phyloP scores from a whole-genome alignment of 2,797 vertebrate genomes.

The Galagoides demidoff region DNA sequence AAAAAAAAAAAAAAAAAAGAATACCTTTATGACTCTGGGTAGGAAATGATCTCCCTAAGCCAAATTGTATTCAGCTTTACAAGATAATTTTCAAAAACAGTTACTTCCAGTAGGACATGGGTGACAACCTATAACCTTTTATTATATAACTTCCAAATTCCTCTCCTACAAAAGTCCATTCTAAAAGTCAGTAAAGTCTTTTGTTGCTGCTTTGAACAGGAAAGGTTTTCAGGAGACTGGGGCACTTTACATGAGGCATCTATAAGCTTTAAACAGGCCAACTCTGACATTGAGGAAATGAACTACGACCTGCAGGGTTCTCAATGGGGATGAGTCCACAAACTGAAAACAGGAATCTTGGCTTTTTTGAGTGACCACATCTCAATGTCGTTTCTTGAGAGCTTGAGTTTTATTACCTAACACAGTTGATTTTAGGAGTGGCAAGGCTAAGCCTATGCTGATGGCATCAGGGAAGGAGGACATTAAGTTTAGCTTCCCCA shows the following conservation, averaged over 20 bases:
- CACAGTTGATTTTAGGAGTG: not conserved
- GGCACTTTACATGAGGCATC: not conserved
- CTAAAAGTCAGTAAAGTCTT: not conserved
- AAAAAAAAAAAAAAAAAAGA: too few relatives aligned
- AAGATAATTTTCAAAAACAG: slow-evolving; percentile 42
- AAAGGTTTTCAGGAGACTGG: not conserved
- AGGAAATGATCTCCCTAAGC: slow-evolving; percentile 14
- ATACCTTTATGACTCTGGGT: not conserved
- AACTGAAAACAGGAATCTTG: not conserved
- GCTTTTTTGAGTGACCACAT: not conserved
- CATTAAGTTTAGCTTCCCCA: not conserved
- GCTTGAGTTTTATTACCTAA: not conserved
- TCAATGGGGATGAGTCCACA: not conserved
- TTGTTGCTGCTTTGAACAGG: not conserved
- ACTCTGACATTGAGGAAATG: not conserved
- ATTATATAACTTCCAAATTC: slow-evolving; percentile 48
- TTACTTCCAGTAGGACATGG: not conserved
- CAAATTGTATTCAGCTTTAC: not conserved
- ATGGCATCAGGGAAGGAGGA: not conserved
- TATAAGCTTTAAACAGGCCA: not conserved
- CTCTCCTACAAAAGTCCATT: not conserved
- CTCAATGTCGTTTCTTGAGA: not conserved
- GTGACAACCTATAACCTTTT: not conserved
- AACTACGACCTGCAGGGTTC: not conserved
- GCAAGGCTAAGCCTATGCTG: not conserved